Percentiles rank a stretch among this genome's conserved stretches.
phyloP scores from a whole-genome alignment of 2,888 invertebrate genomes.

The Limnephilus marmoratus region DNA sequence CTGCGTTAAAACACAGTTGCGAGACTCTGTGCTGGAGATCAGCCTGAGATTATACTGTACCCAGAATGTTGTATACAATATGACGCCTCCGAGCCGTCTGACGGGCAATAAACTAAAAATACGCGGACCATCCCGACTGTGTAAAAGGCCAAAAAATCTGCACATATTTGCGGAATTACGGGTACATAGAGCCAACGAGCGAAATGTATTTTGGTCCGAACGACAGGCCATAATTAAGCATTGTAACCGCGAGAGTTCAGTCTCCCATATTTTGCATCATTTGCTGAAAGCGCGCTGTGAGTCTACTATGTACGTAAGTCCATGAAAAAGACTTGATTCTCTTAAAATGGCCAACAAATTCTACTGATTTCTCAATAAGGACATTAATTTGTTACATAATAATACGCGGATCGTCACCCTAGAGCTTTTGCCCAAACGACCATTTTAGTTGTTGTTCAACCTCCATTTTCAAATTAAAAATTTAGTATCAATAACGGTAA shows the following conservation, averaged over 20 bases:
- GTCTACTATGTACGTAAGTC: background rate
- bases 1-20: background rate
- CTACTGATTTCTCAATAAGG: background rate
- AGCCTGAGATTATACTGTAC: background rate
- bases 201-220: background rate
- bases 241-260: background rate
- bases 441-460: no score
- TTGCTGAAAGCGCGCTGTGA: background rate
- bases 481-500: no score
- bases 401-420: no score
- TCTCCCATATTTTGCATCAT: background rate
- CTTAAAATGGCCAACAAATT: no score
- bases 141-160: slow-evolving; percentile 28
- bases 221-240: background rate
- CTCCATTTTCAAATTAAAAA: no score
- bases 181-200: background rate
- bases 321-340: no score
- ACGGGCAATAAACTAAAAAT: slow-evolving; percentile 34
- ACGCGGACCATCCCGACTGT: background rate
- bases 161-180: slow-evolving; percentile 38
- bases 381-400: background rate
- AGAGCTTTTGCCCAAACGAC: no score
- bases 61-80: background rate
- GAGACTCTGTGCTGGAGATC: background rate
- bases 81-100: slow-evolving; percentile 26